Evolutionary conservation across 2,113 vertebrate species (phyloP).

Genomic region (Pongo abelii): DNA sequence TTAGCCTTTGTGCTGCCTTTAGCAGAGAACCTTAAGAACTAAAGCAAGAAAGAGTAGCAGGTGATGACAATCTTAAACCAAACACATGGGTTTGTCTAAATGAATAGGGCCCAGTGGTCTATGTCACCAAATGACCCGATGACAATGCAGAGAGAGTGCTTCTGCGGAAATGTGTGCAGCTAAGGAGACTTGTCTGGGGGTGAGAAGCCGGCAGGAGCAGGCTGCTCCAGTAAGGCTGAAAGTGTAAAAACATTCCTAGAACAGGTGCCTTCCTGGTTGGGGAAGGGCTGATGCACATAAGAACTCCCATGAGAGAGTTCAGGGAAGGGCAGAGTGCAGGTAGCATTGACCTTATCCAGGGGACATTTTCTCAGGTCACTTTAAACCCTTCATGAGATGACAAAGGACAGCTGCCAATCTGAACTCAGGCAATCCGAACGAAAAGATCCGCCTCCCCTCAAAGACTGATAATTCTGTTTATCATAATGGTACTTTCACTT

Average conservation of each 20-base stretch:
- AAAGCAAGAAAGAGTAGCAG: not conserved
- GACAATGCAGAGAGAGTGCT: not conserved
- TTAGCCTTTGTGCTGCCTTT: not conserved
- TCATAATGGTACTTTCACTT: not conserved
- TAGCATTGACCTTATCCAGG: too few species aligned
- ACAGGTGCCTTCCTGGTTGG: not conserved
- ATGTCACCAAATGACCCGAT: fast-evolving
- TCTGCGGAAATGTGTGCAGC: fast-evolving
- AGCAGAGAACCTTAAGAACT: not conserved
- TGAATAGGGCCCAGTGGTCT: not conserved
- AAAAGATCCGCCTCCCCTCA: not conserved
- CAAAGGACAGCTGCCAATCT: not conserved
- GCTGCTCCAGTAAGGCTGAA: not conserved
- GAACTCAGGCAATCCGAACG: not conserved
- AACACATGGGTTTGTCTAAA: not conserved
- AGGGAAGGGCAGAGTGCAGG: not conserved
- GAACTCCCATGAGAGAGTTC: fast-evolving
- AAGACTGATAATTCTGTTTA: not conserved
- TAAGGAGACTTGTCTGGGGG: fast-evolving
- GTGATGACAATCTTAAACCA: not conserved
- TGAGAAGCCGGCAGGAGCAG: fast-evolving
- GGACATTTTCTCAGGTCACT: not conserved
- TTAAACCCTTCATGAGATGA: not conserved
- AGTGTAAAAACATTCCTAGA: not conserved
- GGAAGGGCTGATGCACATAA: too few species aligned